Evolutionary conservation across 1,140 invertebrate genomes (phyloP).

Genomic region (Lutraria rhynchaena): DNA sequence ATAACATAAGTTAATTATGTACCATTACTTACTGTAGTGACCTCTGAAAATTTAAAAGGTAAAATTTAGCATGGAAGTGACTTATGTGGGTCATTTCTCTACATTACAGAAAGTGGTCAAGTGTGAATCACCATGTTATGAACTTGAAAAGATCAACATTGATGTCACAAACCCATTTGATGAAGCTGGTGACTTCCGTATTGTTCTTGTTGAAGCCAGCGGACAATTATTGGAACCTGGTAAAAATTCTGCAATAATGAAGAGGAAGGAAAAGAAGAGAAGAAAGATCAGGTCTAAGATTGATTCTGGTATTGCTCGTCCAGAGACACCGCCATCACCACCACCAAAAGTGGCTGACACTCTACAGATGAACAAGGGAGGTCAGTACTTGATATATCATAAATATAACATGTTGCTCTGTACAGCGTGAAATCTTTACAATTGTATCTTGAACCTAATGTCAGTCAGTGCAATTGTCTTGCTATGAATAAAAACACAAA

Average conservation of each 20-base stretch:
- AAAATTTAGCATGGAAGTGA: too few relatives aligned
- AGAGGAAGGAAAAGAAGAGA: constrained; percentile 67
- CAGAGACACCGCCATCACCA: constrained; percentile 69
- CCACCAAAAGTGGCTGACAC: constrained; percentile 59
- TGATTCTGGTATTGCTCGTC: constrained; percentile 70
- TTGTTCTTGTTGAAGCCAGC: constrained; percentile 77
- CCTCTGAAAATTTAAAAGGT: too few relatives aligned
- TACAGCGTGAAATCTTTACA: too few relatives aligned
- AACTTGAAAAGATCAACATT: constrained; percentile 76
- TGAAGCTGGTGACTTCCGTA: constrained; percentile 77
- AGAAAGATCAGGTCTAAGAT: constrained; percentile 70
- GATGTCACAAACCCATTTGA: constrained; percentile 78
- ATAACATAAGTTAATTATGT: too few relatives aligned
- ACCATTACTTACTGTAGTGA: too few relatives aligned
- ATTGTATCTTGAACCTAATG: too few relatives aligned
- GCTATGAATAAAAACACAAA: too few relatives aligned
- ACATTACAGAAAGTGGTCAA: constrained; percentile 73
- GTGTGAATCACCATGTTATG: constrained; percentile 79
- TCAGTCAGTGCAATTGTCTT: too few relatives aligned
- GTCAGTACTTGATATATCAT: too few relatives aligned
- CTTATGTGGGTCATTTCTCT: too few relatives aligned
- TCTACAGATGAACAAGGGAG: constrained; percentile 56
- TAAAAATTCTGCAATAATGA: constrained; percentile 61
- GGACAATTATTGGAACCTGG: constrained; percentile 65
- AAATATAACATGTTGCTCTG: too few relatives aligned